Percentiles rank a stretch among this genome's conserved stretches.
phyloP scores from a whole-genome alignment of 2,888 invertebrate genomes.

The Hemistola chrysoprasaria region DNA sequence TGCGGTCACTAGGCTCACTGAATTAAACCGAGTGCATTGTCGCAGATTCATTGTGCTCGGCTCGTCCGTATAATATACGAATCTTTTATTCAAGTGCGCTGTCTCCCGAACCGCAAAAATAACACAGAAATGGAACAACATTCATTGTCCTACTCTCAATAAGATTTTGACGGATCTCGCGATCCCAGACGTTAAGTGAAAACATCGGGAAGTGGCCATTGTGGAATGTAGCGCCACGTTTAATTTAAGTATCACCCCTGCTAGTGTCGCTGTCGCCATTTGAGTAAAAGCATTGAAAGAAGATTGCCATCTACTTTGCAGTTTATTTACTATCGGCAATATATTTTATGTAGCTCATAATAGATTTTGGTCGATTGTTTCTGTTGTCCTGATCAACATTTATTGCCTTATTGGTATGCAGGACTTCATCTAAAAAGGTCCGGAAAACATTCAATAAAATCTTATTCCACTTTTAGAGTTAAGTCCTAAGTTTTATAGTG shows the following conservation, averaged over 20 bases:
- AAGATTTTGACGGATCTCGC: constrained; percentile 64
- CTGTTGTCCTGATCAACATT: constrained; percentile 69
- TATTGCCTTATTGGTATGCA: constrained; percentile 74
- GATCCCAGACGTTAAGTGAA: constrained; percentile 39
- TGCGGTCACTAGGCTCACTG: constrained; percentile 61
- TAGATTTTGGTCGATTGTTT: constrained; percentile 67
- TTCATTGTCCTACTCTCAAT: constrained; percentile 73
- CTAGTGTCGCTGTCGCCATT: constrained; percentile 17
- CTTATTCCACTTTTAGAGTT: constrained; percentile 59
- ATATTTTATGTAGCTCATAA: constrained; percentile 51
- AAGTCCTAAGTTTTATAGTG: constrained; percentile 34
- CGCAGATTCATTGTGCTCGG: constrained; percentile 65
- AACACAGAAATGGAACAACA: constrained; percentile 69
- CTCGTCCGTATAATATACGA: constrained; percentile 69
- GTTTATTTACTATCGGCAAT: constrained; percentile 48
- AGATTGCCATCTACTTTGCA: constrained; percentile 18
- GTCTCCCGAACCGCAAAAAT: constrained; percentile 64
- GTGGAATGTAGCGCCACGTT: constrained; percentile 22
- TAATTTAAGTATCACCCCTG: constrained; percentile 24
- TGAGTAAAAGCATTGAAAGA: constrained; percentile 18
- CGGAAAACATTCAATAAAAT: constrained; percentile 61
- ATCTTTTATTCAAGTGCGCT: constrained; percentile 79
- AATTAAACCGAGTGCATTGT: constrained; percentile 70
- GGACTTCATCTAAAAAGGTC: constrained; percentile 67
- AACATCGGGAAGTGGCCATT: constrained; percentile 46